Conservation (phyloP, 1,140 invertebrate species). For the Aradophagus sp. region DNA sequence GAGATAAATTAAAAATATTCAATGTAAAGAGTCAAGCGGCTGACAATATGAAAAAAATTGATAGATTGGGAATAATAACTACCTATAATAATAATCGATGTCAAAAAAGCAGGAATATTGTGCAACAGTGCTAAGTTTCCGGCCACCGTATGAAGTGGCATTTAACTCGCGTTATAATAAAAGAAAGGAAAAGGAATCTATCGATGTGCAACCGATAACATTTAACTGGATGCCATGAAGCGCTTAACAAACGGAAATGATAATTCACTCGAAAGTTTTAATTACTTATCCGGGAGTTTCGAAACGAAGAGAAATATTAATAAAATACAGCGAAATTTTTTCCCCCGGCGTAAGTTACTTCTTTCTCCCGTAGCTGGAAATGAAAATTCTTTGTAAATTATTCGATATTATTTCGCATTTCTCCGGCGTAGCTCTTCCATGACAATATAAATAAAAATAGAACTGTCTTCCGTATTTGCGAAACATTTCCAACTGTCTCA, state of each 20-base stretch:
- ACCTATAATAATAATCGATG: no score
- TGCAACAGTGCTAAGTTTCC: no score
- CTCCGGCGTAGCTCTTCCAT: constrained; percentile 36
- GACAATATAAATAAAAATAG: constrained; percentile 57
- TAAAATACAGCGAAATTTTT: constrained; percentile 35
- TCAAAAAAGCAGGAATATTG: no score
- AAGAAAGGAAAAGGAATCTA: constrained; percentile 5
- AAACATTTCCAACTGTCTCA: constrained; percentile 57
- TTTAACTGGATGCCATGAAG: constrained; percentile 7
- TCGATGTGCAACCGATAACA: constrained; percentile 22
- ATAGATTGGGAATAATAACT: no score
- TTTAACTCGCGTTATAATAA: no score
- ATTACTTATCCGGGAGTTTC: constrained; percentile 29
- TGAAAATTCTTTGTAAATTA: constrained; percentile 58
- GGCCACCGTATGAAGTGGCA: no score
- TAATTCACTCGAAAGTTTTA: constrained; percentile 39
- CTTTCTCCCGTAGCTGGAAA: constrained; percentile 30
- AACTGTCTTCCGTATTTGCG: constrained; percentile 50
- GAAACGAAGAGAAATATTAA: constrained; percentile 42
- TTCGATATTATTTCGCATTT: constrained; percentile 57
- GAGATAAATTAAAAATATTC: no score
- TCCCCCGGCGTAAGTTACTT: constrained; percentile 30
- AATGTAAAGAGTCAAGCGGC: no score
- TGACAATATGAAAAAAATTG: no score
- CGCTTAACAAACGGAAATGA: constrained; percentile 39